Evolutionary conservation across 2,888 invertebrate genomes (phyloP).

Genomic region (Phyllotreta cruciferae): DNA sequence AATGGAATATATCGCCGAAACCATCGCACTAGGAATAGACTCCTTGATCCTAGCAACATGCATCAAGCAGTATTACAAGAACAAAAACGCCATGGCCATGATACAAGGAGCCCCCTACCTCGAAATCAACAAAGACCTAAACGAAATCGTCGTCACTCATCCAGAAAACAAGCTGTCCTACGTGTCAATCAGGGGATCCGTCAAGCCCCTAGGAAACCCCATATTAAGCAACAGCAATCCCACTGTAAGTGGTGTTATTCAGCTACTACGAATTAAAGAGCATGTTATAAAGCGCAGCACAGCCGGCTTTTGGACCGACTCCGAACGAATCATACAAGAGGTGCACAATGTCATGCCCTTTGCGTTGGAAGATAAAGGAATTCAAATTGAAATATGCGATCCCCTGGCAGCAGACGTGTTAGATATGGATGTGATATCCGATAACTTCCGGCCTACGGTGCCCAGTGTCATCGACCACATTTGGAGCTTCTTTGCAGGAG

Average conservation of each 20-base stretch:
- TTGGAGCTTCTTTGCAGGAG: slow-evolving; percentile 85
- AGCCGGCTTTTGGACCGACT: slow-evolving; percentile 88
- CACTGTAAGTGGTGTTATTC: slow-evolving; percentile 78
- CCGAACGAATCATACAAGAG: slow-evolving; percentile 79
- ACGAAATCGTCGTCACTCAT: slow-evolving; percentile 68
- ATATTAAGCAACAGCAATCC: slow-evolving; percentile 77
- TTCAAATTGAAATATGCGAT: slow-evolving; percentile 77
- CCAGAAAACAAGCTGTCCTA: slow-evolving; percentile 73
- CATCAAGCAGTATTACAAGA: slow-evolving; percentile 76
- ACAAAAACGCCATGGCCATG: slow-evolving; percentile 73
- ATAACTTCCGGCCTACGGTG: slow-evolving; percentile 80
- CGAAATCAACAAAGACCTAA: slow-evolving; percentile 70
- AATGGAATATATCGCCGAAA: slow-evolving; percentile 82
- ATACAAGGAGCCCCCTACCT: slow-evolving; percentile 76
- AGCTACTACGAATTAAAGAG: slow-evolving; percentile 80
- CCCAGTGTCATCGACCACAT: slow-evolving; percentile 80
- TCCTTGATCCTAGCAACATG: slow-evolving; percentile 77
- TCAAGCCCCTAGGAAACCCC: slow-evolving; percentile 78
- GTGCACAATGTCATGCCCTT: slow-evolving; percentile 84
- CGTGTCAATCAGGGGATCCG: slow-evolving; percentile 77
- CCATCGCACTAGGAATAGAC: slow-evolving; percentile 77
- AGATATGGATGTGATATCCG: slow-evolving; percentile 84
- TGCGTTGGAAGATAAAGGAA: slow-evolving; percentile 68
- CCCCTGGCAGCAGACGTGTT: slow-evolving; percentile 75
- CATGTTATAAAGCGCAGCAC: slow-evolving; percentile 83